Conservation (phyloP, 2,113 vertebrate species). For the Parotia lawesii region DNA sequence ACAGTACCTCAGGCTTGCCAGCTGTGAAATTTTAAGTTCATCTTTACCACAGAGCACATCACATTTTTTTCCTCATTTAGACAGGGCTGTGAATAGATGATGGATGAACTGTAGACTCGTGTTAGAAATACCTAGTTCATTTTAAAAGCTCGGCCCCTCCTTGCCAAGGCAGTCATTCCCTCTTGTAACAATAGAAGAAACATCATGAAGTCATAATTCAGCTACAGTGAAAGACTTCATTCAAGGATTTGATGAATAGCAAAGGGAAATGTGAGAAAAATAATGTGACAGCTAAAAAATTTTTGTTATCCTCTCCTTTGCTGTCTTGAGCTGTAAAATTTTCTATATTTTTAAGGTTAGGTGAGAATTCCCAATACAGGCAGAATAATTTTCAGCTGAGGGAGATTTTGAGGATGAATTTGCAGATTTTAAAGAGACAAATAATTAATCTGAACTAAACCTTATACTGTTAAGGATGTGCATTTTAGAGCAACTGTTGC, state of each 20-base stretch:
- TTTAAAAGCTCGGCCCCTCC: slow-evolving; percentile 65
- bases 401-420: not conserved
- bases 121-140: slow-evolving; percentile 20
- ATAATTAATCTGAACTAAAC: not conserved
- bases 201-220: not conserved
- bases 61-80: not conserved
- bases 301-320: not conserved
- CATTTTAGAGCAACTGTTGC: not conserved
- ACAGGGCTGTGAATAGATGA: not conserved
- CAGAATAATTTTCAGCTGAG: not conserved
- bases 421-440: not conserved
- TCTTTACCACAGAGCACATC: not conserved
- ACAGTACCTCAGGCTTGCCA: not conserved
- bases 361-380: not conserved
- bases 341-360: not conserved
- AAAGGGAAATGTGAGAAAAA: slow-evolving; percentile 5
- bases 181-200: slow-evolving; percentile 18
- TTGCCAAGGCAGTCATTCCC: not conserved
- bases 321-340: not conserved
- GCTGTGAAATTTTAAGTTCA: slow-evolving; percentile 17
- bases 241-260: slow-evolving; percentile 4
- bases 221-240: slow-evolving; percentile 34
- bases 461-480: not conserved
- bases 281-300: not conserved
- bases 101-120: slow-evolving; percentile 31